These are phyloP conservation scores for Drosophila ironensis DNA, from an alignment of 1,140 invertebrate species.

Conservation along the genomic window DNA sequence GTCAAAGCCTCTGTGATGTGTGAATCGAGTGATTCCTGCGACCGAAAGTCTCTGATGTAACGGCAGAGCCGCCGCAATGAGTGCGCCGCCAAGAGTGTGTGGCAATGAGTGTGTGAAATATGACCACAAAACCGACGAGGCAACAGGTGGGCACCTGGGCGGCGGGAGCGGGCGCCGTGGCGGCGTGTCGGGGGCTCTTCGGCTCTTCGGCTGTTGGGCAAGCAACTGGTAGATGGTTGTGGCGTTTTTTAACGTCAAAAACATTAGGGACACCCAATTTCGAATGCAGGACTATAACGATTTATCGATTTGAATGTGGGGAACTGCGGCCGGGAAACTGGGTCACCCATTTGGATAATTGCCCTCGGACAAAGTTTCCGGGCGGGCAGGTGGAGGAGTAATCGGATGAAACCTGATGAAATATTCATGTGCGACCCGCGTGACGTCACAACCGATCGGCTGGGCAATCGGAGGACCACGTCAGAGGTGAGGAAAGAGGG, in stretches of 20 bases:
- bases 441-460: conserved; percentile 16
- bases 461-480: conserved; percentile 15
- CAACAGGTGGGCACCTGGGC: no score
- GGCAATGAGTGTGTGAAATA: no score
- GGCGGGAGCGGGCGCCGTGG: no score
- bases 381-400: not conserved
- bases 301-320: conserved; percentile 60
- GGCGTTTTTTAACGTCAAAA: no score
- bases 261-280: conserved; percentile 34
- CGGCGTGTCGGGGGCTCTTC: no score
- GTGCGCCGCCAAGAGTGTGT: no score
- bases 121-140: no score
- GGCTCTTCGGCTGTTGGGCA: not conserved
- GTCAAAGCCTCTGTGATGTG: no score
- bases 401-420: not conserved
- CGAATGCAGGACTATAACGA: conserved; percentile 26
- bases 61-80: no score
- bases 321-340: conserved; percentile 14
- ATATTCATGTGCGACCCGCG: not conserved
- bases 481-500: conserved; percentile 33
- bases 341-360: conserved; percentile 11
- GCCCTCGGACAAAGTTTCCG: not conserved
- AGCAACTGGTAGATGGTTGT: no score
- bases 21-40: no score
- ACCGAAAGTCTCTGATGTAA: no score